Evolutionary conservation across 1,140 invertebrate genomes (phyloP).

Genomic region (Drosophila tristis): DNA sequence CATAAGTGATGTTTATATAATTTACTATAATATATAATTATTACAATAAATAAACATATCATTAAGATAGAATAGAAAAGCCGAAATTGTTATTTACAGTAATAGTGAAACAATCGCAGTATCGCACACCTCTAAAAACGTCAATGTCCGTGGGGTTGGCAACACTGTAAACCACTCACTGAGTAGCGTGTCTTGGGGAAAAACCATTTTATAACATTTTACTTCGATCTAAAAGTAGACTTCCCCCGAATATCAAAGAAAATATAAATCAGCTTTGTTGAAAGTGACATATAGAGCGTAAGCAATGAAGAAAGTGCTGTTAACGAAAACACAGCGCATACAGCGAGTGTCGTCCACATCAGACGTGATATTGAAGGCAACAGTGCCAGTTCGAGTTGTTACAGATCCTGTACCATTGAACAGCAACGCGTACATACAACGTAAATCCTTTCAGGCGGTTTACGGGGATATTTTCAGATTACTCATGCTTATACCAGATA

Average conservation of each 20-base stretch:
- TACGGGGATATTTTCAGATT: conserved; percentile 74
- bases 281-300: background rate
- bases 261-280: background rate
- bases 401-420: conserved; percentile 24
- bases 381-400: conserved; percentile 21
- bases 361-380: conserved; percentile 22
- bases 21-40: background rate
- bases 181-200: conserved; percentile 60
- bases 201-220: conserved; percentile 54
- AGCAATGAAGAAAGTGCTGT: conserved; percentile 69
- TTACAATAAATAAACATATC: background rate
- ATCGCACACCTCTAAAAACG: conserved; percentile 16
- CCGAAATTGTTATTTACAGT: background rate
- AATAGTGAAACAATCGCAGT: background rate
- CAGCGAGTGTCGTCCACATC: conserved; percentile 9
- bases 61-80: background rate
- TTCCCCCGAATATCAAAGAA: conserved; percentile 31
- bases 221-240: conserved; percentile 30
- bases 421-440: conserved; percentile 58
- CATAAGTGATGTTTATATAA: background rate
- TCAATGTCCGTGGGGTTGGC: background rate
- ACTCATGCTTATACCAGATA: conserved; percentile 70
- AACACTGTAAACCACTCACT: conserved; percentile 14
- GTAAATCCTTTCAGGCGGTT: conserved; percentile 55
- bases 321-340: conserved; percentile 62